phyloP scores from a whole-genome alignment of 2,113 vertebrate species.

The Arothron firmamentum region DNA sequence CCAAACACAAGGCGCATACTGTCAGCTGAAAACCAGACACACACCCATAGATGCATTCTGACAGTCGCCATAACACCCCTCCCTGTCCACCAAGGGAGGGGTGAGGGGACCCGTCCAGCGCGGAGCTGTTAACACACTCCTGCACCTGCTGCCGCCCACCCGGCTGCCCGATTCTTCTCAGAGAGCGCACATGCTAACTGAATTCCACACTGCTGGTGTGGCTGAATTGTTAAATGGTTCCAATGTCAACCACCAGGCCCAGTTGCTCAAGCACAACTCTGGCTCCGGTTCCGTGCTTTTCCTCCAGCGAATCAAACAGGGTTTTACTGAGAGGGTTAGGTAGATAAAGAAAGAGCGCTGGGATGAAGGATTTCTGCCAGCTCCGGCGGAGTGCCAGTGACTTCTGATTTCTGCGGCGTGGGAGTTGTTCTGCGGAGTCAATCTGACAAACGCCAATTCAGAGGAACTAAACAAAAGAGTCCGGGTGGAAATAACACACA shows the following conservation, averaged over 20 bases:
- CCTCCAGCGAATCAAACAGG: constrained; percentile 54
- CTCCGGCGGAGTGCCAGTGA: constrained; percentile 6
- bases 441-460: constrained; percentile 19
- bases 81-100: constrained; percentile 44
- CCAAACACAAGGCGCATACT: constrained; percentile 16
- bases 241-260: constrained; percentile 55
- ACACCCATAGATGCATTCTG: constrained; percentile 20
- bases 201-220: constrained; percentile 57
- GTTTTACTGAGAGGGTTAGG: constrained; percentile 36
- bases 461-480: background rate
- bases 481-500: constrained; percentile 42
- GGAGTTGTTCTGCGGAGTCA: constrained; percentile 1
- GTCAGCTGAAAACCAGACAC: constrained; percentile 12
- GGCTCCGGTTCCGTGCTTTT: constrained; percentile 43
- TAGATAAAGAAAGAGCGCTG: constrained; percentile 48
- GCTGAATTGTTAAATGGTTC: constrained; percentile 40
- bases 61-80: constrained; percentile 9
- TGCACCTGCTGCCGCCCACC: constrained; percentile 66
- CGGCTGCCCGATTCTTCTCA: constrained; percentile 37
- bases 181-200: constrained; percentile 26
- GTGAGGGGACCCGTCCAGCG: constrained; percentile 57
- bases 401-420: constrained; percentile 28
- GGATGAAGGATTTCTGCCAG: constrained; percentile 9
- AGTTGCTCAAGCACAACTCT: constrained; percentile 62
- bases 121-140: constrained; percentile 57